A percentile compares a stretch with the other conserved stretches of the same genome.
These are phyloP conservation scores for Cheilinus undulatus DNA, from an alignment of 2,113 vertebrate species.

Conservation along the genomic window DNA sequence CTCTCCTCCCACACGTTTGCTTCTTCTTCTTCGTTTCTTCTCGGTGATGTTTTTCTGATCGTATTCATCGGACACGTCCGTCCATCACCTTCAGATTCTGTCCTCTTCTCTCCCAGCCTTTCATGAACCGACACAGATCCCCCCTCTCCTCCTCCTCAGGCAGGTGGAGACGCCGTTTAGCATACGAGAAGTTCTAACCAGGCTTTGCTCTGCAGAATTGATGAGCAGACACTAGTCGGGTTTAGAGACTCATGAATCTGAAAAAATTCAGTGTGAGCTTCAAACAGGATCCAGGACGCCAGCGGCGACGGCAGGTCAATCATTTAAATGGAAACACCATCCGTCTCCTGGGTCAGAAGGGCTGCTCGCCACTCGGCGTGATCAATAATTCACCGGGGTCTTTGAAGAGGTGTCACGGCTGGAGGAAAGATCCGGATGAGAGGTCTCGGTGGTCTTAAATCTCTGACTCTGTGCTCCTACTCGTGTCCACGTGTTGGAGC, in stretches of 20 bases:
- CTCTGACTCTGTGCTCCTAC: background rate
- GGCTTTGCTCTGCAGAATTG: background rate
- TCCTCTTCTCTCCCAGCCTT: background rate
- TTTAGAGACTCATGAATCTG: constrained; percentile 30
- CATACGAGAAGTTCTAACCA: constrained; percentile 14
- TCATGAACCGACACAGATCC: constrained; percentile 24
- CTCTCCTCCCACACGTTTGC: background rate
- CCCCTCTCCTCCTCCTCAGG: background rate
- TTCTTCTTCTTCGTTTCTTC: background rate
- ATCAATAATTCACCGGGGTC: constrained; percentile 54
- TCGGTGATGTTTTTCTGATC: background rate
- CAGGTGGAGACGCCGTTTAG: constrained; percentile 25
- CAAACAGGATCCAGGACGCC: constrained; percentile 34
- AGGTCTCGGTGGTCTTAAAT: constrained; percentile 23
- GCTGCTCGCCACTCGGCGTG: background rate
- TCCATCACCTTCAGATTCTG: constrained; percentile 7
- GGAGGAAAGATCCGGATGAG: constrained; percentile 10
- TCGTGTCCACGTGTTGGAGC: background rate
- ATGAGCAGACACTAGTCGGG: constrained; percentile 3
- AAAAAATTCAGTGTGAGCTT: constrained; percentile 4
- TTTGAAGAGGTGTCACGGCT: constrained; percentile 51
- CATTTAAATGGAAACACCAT: constrained; percentile 55
- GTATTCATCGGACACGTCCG: constrained; percentile 11
- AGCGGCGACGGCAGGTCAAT: constrained; percentile 44
- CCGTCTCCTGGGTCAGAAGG: constrained; percentile 35